Evolutionary conservation across 2,113 vertebrate genomes (phyloP).

Genomic region (Aleadryas rufinucha): DNA sequence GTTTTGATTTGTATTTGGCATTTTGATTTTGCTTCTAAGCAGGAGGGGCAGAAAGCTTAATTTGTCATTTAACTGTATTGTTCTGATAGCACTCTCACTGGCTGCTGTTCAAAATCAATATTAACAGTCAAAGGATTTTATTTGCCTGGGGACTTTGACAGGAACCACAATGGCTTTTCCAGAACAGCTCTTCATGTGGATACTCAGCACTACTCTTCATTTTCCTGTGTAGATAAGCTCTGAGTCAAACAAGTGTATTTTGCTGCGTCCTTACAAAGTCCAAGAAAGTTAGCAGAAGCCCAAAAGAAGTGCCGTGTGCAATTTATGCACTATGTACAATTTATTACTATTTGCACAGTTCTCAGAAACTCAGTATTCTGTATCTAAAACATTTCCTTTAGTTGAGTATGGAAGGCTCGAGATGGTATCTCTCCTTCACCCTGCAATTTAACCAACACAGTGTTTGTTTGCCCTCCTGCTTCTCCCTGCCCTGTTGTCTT

Average conservation of each 20-base stretch:
- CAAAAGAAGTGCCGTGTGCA: neutral
- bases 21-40: neutral
- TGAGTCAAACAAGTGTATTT: neutral
- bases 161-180: neutral
- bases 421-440: neutral
- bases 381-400: neutral
- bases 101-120: slow-evolving; percentile 9
- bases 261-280: neutral
- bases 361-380: neutral
- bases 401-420: neutral
- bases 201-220: neutral
- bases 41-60: neutral
- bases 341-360: neutral
- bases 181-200: neutral
- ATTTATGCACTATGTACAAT: neutral
- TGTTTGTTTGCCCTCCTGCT: neutral
- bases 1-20: neutral
- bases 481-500: neutral
- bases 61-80: neutral
- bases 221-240: neutral
- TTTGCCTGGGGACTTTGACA: neutral
- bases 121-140: neutral
- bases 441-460: neutral
- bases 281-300: neutral
- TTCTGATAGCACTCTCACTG: neutral